Conservation (phyloP, 2,113 vertebrate species). For the Eurypyga helias region DNA sequence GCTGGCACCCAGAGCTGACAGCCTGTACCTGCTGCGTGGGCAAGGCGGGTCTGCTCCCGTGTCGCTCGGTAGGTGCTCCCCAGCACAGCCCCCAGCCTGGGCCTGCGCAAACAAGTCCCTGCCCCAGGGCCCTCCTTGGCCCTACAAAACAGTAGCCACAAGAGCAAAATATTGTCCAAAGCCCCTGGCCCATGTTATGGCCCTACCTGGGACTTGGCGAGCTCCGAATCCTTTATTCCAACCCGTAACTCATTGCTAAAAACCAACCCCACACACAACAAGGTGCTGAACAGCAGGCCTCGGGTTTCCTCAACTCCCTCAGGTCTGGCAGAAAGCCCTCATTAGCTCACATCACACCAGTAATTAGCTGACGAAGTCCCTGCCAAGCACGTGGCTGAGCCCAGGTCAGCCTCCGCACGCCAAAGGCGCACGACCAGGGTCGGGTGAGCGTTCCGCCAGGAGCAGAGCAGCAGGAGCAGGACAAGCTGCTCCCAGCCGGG, state of each 20-base stretch:
- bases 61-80: fast-evolving
- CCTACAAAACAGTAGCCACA: background rate
- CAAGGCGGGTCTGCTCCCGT: fast-evolving
- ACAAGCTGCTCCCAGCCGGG: background rate
- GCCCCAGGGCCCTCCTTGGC: too few species aligned
- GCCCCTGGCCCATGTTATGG: background rate
- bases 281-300: background rate
- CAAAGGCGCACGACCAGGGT: fast-evolving
- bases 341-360: background rate
- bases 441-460: fast-evolving
- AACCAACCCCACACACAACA: background rate
- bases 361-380: background rate
- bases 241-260: background rate
- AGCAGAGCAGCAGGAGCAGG: background rate
- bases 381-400: background rate
- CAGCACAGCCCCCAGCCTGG: fast-evolving
- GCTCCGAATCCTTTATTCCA: background rate
- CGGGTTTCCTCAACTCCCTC: background rate
- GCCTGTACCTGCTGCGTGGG: background rate
- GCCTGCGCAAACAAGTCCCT: fast-evolving
- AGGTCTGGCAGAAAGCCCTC: background rate
- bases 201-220: too few species aligned
- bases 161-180: background rate
- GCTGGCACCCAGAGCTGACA: background rate
- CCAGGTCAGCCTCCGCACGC: fast-evolving